Base-by-base conservation (phyloP, 2,797 vertebrate species). In the Gadopsis bispinosus region DNA sequence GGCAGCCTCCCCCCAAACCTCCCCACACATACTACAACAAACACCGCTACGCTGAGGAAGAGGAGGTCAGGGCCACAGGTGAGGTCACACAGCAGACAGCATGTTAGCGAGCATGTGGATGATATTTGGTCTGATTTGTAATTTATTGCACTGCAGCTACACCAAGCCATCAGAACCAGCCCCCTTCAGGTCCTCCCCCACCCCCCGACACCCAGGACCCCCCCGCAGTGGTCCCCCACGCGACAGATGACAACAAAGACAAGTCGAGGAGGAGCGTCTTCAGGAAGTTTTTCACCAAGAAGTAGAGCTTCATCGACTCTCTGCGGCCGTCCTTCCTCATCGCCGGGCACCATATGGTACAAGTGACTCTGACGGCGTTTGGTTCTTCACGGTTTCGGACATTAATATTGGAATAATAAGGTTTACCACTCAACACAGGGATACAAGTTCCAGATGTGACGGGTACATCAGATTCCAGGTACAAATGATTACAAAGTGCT, bases 21-120 rank as follows among this genome's bases (percentile, higher is more conserved):
- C 94, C 94, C 4, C 94, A 94, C 89, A 94, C 92, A 0, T 95
- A 94, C 82, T 94, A 94, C 86, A 77, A 92, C 89, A 80, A 20
- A 29, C 93, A 95, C 79, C 73, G 33, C 43, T 95, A 94, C 81
- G 89, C 87, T 0, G 75, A 75, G 1, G 80, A 80, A 11, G 85
- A 76, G n/a, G 91, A 88, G 81, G 60, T 6, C 58, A 14, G 1
- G 9, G 17, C 48, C 37, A 4, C 81, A 75, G 92, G 93, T 94
- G 74, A 87, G 80, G 11, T 9, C 0, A 37, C 67, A 5, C 26
- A 11, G 12, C 14, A 12, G 31, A n/a, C 17, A 22, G 54, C 13
- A 7, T 8, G 16, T 60, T 4, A 33, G 50, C n/a, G 8, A 31
- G 35, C 17, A 5, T 4, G 48, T n/a, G 16, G 43, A 2, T 61